These are phyloP conservation scores for Phoxinus phoxinus DNA, from an alignment of 2,113 vertebrate genomes.

Conservation along the genomic window DNA sequence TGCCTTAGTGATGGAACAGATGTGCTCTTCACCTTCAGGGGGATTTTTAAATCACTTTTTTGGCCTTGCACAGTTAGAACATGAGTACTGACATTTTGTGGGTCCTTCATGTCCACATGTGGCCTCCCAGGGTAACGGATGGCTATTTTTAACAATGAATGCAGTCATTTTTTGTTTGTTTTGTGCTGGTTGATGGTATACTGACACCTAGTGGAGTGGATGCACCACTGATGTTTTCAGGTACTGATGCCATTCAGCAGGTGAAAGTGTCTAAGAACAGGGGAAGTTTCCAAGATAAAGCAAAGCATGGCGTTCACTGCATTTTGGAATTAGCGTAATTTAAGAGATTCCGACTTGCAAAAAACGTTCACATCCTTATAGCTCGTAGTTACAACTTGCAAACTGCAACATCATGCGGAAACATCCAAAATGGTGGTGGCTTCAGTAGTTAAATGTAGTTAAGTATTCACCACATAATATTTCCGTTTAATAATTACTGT, in stretches of 20 bases:
- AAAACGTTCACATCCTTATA: not conserved
- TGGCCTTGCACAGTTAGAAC: slow-evolving; percentile 2
- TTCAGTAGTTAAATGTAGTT: not conserved
- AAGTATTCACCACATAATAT: not conserved
- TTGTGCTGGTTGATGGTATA: slow-evolving; percentile 2
- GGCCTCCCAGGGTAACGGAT: not conserved
- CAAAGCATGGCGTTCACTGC: not conserved
- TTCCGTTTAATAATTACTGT: not conserved
- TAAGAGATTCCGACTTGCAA: not conserved
- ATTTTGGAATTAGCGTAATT: not conserved
- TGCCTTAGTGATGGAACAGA: slow-evolving; percentile 18
- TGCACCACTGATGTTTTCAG: not conserved
- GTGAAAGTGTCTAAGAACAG: not conserved
- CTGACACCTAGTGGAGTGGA: slow-evolving; percentile 14
- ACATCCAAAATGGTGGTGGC: not conserved
- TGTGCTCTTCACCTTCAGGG: slow-evolving; percentile 30
- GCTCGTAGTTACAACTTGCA: not conserved
- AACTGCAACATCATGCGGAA: not conserved
- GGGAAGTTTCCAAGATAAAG: not conserved
- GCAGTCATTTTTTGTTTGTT: not conserved
- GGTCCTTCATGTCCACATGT: slow-evolving; percentile 12
- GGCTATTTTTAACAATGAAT: not conserved
- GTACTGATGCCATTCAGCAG: not conserved
- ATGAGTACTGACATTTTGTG: not conserved
- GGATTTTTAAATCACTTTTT: not conserved